These are phyloP conservation scores for Pissodes strobi DNA, from an alignment of 1,140 invertebrate genomes.

Conservation along the genomic window DNA sequence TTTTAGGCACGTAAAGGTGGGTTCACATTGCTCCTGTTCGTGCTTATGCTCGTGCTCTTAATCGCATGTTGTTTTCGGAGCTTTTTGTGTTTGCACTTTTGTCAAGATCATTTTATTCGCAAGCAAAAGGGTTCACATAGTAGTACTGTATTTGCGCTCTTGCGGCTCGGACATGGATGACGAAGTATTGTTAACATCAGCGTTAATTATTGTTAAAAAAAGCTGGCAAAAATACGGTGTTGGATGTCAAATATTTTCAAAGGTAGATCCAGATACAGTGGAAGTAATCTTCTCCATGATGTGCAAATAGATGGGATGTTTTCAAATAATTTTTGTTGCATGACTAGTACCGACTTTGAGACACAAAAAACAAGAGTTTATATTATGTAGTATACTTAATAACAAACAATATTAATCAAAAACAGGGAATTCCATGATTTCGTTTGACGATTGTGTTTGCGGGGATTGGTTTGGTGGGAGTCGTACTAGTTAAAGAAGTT, in stretches of 20 bases:
- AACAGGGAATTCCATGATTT: background rate
- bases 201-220: slow-evolving; percentile 6
- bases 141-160: background rate
- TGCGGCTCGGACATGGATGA: background rate
- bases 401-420: background rate
- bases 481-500: background rate
- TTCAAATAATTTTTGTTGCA: background rate
- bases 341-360: background rate
- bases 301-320: background rate
- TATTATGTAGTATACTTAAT: background rate
- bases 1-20: too few relatives aligned
- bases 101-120: background rate
- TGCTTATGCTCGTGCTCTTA: background rate
- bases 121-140: slow-evolving; percentile 1
- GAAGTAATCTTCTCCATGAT: background rate
- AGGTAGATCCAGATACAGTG: background rate
- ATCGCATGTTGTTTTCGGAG: background rate
- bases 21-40: background rate
- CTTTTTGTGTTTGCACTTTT: slow-evolving; percentile 1
- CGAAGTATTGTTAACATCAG: slow-evolving; percentile 1
- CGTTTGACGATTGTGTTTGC: background rate
- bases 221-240: background rate
- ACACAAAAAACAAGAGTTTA: background rate
- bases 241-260: slow-evolving; percentile 4
- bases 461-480: background rate